These are phyloP conservation scores for Torymus texanus DNA, from an alignment of 2,888 invertebrate genomes.

Conservation along the genomic window DNA sequence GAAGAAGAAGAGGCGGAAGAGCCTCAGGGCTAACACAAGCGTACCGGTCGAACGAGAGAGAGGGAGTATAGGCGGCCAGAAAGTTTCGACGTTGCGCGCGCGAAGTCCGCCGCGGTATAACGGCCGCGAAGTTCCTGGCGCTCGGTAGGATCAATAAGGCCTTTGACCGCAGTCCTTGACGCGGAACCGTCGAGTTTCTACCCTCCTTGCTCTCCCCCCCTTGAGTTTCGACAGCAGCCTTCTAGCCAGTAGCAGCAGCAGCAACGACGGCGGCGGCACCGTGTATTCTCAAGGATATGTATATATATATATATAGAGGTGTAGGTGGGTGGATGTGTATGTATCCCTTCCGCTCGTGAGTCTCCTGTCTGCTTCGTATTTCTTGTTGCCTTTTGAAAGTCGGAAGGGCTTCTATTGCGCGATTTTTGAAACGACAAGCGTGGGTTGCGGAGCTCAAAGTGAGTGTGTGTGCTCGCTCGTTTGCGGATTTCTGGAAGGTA, in stretches of 20 bases:
- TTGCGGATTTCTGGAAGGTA: no score
- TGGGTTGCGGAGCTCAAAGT: no score
- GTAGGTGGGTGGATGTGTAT: no score
- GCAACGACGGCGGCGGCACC: not conserved
- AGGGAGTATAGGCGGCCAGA: not conserved
- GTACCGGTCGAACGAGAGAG: not conserved
- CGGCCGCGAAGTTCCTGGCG: constrained; percentile 59
- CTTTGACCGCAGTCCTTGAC: constrained; percentile 61
- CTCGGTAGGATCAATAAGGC: constrained; percentile 60
- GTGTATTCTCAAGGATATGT: not conserved
- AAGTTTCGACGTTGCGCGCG: not conserved
- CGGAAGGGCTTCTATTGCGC: no score
- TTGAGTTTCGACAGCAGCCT: constrained; percentile 54
- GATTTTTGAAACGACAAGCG: no score
- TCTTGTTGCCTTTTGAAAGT: no score
- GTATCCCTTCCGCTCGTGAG: not conserved
- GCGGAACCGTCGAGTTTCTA: constrained; percentile 56
- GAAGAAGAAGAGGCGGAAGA: constrained; percentile 15
- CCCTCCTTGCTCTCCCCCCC: not conserved
- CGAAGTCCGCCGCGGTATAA: constrained; percentile 50
- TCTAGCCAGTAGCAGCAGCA: no score
- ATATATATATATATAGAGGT: not conserved
- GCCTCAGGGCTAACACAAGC: not conserved
- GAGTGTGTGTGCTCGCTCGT: no score
- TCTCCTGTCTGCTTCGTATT: not conserved